Evolutionary conservation across 2,797 vertebrate genomes (phyloP), one percentile per base, ranked within the genome.

Genomic region (Ptychadena robeensis): DNA sequence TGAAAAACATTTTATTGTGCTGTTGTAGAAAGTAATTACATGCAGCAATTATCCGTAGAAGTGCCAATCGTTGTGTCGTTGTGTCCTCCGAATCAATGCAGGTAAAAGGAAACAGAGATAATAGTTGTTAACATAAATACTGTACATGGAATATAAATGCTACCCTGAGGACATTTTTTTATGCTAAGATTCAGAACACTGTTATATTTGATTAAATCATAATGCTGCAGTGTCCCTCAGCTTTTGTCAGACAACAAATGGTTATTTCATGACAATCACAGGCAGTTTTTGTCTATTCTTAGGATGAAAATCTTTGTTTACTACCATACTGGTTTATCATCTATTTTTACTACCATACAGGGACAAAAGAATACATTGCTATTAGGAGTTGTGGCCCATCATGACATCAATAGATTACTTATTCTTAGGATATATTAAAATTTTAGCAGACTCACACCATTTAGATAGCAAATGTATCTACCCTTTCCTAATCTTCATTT

Each of bases 31-130:
- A 38, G 59, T 30, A 38, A 63, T 63, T 64, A 38, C 25, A 64
- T 32, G 27, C 11, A 59, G 53, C n/a, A 10, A 63, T 38, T 63
- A 63, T 64, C 25, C 88, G 89, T 84, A 86, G 86, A 83, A 31
- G 32, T 89, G 73, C 40, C 73, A 64, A 9, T 37, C 72, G 28
- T 15, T 75, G 22, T 64, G 22, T 64, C 10, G 34, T 27, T 64
- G 35, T n/a, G n/a, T n/a, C 8, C 73, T 75, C 30, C 15, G 18
- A 63, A 64, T 63, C 34, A 75, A 28, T 61, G 59, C 7, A 61
- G 59, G 59, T 61, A 64, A 53, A 30, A 32, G 9, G 18, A 48
- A 28, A 32, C 28, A 57, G n/a, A 14, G 34, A 75, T 40, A 38
- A 64, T 64, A 35, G 37, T 40, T 75, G 73, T 75, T 38, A 75